phyloP scores from a whole-genome alignment of 2,888 invertebrate genomes.

The Cheilosia pagana region DNA sequence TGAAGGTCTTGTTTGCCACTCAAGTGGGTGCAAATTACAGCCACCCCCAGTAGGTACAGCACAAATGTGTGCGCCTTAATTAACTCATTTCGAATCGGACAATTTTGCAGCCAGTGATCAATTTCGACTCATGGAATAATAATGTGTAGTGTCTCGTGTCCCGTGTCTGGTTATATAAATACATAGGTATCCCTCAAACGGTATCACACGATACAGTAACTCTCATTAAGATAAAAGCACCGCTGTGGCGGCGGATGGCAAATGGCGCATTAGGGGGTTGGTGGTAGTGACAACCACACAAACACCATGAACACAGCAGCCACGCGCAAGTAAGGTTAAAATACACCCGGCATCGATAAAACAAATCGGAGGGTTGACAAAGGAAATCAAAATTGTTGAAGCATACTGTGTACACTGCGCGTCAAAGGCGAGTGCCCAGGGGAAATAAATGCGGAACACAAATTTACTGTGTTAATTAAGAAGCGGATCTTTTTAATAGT shows the following conservation, averaged over 20 bases:
- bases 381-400: conserved; percentile 60
- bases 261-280: conserved; percentile 24
- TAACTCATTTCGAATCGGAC: conserved; percentile 66
- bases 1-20: conserved; percentile 63
- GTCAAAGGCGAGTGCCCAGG: conserved; percentile 15
- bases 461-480: background rate
- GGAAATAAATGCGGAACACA: background rate
- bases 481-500: background rate
- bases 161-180: conserved; percentile 45
- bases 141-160: no score
- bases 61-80: conserved; percentile 41
- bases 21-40: conserved; percentile 49
- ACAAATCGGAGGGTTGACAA: conserved; percentile 72
- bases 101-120: conserved; percentile 63
- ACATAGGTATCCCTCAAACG: background rate
- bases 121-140: conserved; percentile 69
- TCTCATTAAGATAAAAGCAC: conserved; percentile 74
- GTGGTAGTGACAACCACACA: conserved; percentile 49
- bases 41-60: conserved; percentile 7
- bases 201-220: conserved; percentile 45
- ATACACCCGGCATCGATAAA: conserved; percentile 70
- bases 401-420: conserved; percentile 31
- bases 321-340: conserved; percentile 30
- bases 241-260: conserved; percentile 1
- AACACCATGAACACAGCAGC: conserved; percentile 40